These are phyloP conservation scores for Elachura formosa DNA, from an alignment of 2,113 vertebrate genomes.

Conservation along the genomic window DNA sequence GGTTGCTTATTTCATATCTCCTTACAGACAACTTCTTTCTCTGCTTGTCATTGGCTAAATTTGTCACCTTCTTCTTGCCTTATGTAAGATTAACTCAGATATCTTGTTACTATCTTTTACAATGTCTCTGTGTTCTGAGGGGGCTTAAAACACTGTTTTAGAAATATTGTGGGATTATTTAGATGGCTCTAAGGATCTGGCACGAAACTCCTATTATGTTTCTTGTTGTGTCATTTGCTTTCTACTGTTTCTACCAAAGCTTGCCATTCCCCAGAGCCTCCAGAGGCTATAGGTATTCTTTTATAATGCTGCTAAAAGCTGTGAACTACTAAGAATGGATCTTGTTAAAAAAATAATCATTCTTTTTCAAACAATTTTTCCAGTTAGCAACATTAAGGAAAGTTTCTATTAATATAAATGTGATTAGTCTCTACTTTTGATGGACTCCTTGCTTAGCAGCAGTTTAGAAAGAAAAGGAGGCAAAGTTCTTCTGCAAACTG, in stretches of 20 bases:
- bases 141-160: neutral
- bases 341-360: neutral
- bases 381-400: neutral
- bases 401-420: neutral
- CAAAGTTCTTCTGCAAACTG: neutral
- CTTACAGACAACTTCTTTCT: conserved; percentile 29
- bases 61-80: conserved; percentile 20
- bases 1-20: neutral
- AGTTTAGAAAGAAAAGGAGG: neutral
- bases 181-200: neutral
- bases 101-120: neutral
- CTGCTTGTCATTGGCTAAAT: conserved; percentile 29
- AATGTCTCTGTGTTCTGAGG: neutral
- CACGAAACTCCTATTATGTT: neutral
- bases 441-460: neutral
- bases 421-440: neutral
- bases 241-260: neutral
- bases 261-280: neutral
- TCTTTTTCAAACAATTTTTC: neutral
- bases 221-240: neutral
- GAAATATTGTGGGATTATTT: neutral
- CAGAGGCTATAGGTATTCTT: neutral
- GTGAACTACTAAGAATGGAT: neutral
- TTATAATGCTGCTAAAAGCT: neutral
- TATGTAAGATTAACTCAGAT: conserved; percentile 3